phyloP scores from a whole-genome alignment of 2,888 invertebrate species.

The Xanthorhoe spadicearia region DNA sequence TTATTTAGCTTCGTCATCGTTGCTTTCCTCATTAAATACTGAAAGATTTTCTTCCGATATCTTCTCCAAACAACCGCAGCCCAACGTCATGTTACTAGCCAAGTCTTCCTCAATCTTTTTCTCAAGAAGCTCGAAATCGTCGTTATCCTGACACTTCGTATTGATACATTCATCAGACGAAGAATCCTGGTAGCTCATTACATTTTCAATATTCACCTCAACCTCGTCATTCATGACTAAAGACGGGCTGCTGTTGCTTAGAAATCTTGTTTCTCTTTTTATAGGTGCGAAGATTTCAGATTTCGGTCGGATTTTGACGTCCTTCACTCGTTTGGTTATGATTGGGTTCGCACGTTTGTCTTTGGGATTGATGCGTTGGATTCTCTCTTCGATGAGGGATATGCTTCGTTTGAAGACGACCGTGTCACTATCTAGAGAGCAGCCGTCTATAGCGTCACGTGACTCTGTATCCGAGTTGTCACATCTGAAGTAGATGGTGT shows the following conservation, averaged over 20 bases:
- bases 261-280: constrained; percentile 54
- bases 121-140: constrained; percentile 74
- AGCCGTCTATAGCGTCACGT: constrained; percentile 69
- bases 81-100: constrained; percentile 53
- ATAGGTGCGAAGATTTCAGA: constrained; percentile 60
- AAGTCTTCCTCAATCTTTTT: constrained; percentile 71
- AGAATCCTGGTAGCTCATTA: constrained; percentile 75
- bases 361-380: constrained; percentile 69
- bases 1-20: constrained; percentile 47
- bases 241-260: constrained; percentile 74
- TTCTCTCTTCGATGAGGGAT: constrained; percentile 72
- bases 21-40: constrained; percentile 60
- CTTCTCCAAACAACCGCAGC: constrained; percentile 67
- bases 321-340: constrained; percentile 33
- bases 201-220: constrained; percentile 75
- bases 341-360: constrained; percentile 57
- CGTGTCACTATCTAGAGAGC: constrained; percentile 55
- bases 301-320: constrained; percentile 56
- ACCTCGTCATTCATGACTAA: constrained; percentile 60
- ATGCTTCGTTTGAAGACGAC: constrained; percentile 77
- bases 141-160: constrained; percentile 66
- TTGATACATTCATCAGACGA: constrained; percentile 72
- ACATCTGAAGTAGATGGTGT: constrained; percentile 74
- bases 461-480: constrained; percentile 75
- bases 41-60: constrained; percentile 78